phyloP scores from a whole-genome alignment of 2,888 invertebrate species.

The Agonopterix heracliana region DNA sequence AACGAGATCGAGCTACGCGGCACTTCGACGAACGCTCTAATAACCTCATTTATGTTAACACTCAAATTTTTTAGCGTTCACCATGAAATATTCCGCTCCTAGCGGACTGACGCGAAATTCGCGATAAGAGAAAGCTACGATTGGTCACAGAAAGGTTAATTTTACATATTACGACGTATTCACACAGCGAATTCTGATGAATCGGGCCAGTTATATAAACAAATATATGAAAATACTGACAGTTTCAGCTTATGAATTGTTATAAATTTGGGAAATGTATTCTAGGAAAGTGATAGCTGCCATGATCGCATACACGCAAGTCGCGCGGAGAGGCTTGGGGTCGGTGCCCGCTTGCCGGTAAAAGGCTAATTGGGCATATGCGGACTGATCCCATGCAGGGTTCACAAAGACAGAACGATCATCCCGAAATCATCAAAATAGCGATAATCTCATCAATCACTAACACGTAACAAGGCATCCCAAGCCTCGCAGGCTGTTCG shows the following conservation, averaged over 20 bases:
- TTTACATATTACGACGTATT: slow-evolving; percentile 52
- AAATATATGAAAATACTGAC: slow-evolving; percentile 27
- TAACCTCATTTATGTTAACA: slow-evolving; percentile 59
- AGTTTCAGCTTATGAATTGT: slow-evolving; percentile 14
- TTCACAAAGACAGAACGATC: slow-evolving; percentile 19
- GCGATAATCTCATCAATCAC: slow-evolving; percentile 10
- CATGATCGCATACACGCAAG: slow-evolving; percentile 76
- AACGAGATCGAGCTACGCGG: slow-evolving; percentile 68
- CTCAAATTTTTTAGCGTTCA: slow-evolving; percentile 32
- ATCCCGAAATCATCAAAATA: slow-evolving; percentile 24
- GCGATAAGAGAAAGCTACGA: slow-evolving; percentile 69
- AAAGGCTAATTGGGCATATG: slow-evolving; percentile 61
- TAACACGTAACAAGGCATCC: slow-evolving; percentile 27
- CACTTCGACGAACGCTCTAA: slow-evolving; percentile 64
- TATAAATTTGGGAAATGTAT: slow-evolving; percentile 31
- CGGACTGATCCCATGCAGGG: slow-evolving; percentile 37
- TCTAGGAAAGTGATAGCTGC: slow-evolving; percentile 70
- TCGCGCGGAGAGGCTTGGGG: slow-evolving; percentile 78
- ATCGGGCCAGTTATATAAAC: slow-evolving; percentile 56
- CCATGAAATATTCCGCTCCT: slow-evolving; percentile 31
- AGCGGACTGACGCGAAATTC: slow-evolving; percentile 42
- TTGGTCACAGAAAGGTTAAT: slow-evolving; percentile 69
- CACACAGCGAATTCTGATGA: slow-evolving; percentile 38
- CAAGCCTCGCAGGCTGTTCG: slow-evolving; percentile 57
- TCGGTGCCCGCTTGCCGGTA: slow-evolving; percentile 81